Conservation (phyloP, 2,797 vertebrate genomes). For the Percopsis omiscomaycus region DNA sequence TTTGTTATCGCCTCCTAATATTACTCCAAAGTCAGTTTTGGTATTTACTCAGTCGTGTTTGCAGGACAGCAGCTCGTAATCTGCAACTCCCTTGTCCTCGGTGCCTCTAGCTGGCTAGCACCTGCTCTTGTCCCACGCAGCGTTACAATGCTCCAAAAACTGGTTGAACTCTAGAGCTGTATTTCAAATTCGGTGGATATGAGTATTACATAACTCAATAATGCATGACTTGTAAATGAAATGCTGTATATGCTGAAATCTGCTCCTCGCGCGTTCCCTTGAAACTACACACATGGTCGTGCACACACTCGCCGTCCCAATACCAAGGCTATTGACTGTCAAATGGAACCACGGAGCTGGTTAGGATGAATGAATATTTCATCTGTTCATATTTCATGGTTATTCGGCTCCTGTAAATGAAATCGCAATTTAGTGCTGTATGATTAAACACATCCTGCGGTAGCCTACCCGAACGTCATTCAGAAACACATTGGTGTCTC, state of each 20-base stretch:
- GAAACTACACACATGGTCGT: background rate
- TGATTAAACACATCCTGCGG: conserved; percentile 33
- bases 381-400: conserved; percentile 58
- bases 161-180: background rate
- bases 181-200: conserved; percentile 27
- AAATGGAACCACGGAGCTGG: conserved; percentile 53
- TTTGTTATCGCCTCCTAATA: too few species aligned
- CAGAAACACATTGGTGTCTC: background rate
- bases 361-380: conserved; percentile 64
- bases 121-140: too few species aligned
- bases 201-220: conserved; percentile 52
- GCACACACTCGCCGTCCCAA: conserved; percentile 24
- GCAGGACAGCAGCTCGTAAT: too few species aligned
- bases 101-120: too few species aligned
- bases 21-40: too few species aligned
- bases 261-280: conserved; percentile 26
- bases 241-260: conserved; percentile 38
- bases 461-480: conserved; percentile 15
- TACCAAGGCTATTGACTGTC: conserved; percentile 46
- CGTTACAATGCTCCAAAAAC: background rate
- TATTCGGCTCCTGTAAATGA: conserved; percentile 45
- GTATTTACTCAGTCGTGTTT: too few species aligned
- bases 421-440: conserved; percentile 34
- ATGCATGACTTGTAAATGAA: conserved; percentile 57
- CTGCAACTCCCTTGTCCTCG: too few species aligned